These are phyloP conservation scores for Gephyroberyx darwinii DNA, from an alignment of 2,797 vertebrate genomes.

Conservation along the genomic window DNA sequence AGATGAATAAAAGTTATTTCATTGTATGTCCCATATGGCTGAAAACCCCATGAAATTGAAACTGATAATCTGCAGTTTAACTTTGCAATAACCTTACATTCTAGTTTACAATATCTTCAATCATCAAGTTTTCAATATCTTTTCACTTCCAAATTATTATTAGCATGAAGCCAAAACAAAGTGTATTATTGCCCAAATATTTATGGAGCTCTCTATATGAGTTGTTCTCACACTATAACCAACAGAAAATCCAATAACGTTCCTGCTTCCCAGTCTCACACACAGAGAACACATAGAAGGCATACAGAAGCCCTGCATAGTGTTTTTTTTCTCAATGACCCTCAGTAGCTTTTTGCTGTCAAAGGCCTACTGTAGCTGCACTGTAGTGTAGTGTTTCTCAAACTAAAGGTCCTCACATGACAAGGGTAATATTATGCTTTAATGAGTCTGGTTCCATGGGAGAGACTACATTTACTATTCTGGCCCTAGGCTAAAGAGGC, in stretches of 20 bases:
- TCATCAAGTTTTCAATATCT: no score
- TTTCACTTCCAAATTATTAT: neutral
- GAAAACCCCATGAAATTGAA: neutral
- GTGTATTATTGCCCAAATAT: neutral
- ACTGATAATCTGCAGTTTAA: no score
- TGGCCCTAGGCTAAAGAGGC: constrained; percentile 21
- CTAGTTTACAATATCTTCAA: no score
- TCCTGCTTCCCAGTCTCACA: constrained; percentile 6
- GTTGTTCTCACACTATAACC: neutral
- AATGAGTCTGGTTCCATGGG: constrained; percentile 20
- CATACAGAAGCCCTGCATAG: constrained; percentile 18
- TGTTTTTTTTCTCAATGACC: constrained; percentile 25
- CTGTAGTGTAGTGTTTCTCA: constrained; percentile 38
- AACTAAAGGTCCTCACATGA: constrained; percentile 18
- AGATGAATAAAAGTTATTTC: neutral
- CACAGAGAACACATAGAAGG: constrained; percentile 4
- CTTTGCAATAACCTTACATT: no score
- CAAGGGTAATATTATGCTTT: constrained; percentile 31
- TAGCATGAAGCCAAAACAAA: constrained; percentile 2
- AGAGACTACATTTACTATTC: constrained; percentile 12
- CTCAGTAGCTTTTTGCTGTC: constrained; percentile 18
- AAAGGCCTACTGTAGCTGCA: constrained; percentile 44
- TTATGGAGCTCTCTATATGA: neutral
- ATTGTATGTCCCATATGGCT: neutral
- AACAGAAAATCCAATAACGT: constrained; percentile 5